Percentiles rank a stretch among this genome's conserved stretches.
phyloP scores from a whole-genome alignment of 2,888 invertebrate species.

The Odontocolon sp. region DNA sequence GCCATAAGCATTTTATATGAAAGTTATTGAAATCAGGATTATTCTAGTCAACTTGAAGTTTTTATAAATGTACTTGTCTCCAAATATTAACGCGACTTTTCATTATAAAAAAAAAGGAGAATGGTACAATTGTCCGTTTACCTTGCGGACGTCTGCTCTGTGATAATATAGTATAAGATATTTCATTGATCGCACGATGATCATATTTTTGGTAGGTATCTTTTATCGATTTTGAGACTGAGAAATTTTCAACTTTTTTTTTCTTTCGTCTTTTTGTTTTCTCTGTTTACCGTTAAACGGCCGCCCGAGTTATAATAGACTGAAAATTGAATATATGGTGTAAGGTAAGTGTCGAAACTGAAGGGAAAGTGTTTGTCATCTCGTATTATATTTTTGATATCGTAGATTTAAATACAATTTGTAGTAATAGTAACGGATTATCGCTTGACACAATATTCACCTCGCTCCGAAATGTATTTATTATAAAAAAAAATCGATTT shows the following conservation, averaged over 20 bases:
- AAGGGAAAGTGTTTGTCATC: constrained; percentile 40
- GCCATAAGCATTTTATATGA: constrained; percentile 46
- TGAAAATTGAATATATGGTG: constrained; percentile 49
- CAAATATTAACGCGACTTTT: constrained; percentile 17
- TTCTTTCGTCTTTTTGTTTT: constrained; percentile 13
- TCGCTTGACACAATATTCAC: constrained; percentile 24
- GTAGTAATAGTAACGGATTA: constrained; percentile 16
- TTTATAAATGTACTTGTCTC: constrained; percentile 34
- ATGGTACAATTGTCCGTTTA: constrained; percentile 7
- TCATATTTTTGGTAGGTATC: constrained; percentile 57
- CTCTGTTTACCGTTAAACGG: too few species aligned
- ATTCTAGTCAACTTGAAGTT: constrained; percentile 42
- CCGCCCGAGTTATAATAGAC: constrained; percentile 56
- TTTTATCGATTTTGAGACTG: constrained; percentile 41
- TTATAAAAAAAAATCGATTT: constrained; percentile 7
- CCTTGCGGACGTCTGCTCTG: constrained; percentile 36
- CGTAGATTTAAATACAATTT: constrained; percentile 46
- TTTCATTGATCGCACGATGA: constrained; percentile 52
- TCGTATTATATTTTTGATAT: constrained; percentile 41
- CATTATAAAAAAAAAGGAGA: background rate
- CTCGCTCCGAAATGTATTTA: constrained; percentile 47
- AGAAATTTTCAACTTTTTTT: constrained; percentile 18
- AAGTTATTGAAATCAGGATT: constrained; percentile 7
- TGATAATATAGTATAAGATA: constrained; percentile 58
- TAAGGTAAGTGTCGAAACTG: constrained; percentile 64